Evolutionary conservation across 2,797 vertebrate species (phyloP).

Genomic region (Melanogrammus aeglefinus): DNA sequence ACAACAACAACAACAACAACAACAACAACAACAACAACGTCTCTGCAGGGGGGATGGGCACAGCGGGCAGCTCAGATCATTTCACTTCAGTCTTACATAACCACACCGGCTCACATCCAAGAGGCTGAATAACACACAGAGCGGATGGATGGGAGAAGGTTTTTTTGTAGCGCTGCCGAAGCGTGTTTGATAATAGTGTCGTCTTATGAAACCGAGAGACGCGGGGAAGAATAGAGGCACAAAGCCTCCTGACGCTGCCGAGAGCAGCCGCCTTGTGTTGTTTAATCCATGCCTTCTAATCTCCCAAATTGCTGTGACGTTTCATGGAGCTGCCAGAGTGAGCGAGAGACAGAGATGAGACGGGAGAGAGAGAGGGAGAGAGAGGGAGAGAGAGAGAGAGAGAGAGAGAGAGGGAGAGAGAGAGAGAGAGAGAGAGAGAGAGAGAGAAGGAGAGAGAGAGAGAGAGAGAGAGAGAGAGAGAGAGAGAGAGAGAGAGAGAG

Average conservation of each 20-base stretch:
- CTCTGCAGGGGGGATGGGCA: constrained; percentile 44
- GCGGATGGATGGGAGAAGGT: too few relatives aligned
- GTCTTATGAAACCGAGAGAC: constrained; percentile 63
- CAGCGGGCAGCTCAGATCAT: constrained; percentile 41
- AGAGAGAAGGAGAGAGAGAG: too few relatives aligned
- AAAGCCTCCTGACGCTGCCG: constrained; percentile 58
- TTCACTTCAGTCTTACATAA: constrained; percentile 57
- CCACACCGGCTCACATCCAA: constrained; percentile 34
- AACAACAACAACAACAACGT: constrained; percentile 3
- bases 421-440: background rate
- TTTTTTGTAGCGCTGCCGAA: constrained; percentile 17
- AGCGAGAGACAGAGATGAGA: constrained; percentile 32
- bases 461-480: too few relatives aligned
- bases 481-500: background rate
- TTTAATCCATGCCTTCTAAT: constrained; percentile 67
- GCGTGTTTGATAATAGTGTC: constrained; percentile 58
- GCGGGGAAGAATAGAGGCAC: constrained; percentile 59
- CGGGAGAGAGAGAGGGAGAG: constrained; percentile 10
- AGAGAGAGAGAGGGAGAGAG: background rate
- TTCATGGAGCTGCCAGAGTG: constrained; percentile 56
- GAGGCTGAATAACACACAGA: constrained; percentile 43
- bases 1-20: constrained; percentile 40
- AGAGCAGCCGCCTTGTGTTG: constrained; percentile 60
- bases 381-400: background rate
- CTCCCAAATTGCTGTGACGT: constrained; percentile 72